Base-by-base conservation (phyloP, 1,140 invertebrate species). In the Bactericera cockerelli region DNA sequence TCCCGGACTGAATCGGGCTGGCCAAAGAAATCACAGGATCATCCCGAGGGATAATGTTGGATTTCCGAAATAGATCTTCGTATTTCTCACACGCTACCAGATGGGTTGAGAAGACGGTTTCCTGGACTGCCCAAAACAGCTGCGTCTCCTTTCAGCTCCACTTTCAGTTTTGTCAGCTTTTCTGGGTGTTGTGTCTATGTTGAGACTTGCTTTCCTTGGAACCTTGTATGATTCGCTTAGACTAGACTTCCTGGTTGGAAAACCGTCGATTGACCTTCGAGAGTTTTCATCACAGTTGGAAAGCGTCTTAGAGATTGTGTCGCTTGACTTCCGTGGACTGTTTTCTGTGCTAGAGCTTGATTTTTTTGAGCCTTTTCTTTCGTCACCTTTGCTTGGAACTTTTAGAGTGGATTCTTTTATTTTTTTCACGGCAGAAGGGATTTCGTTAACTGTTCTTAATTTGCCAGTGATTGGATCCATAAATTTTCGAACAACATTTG, bases 401-500 rank as follows among this genome's bases (percentile, higher is more conserved):
- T 49, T 49, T 22, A 49, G 22, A 49, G 4, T 10, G 8, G 42
- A 10, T 49, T 49, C 42, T 22, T 49, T 49, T 10, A 49, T 49
- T 49, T 49, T 49, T 49, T 49, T 49, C 3, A 49, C 22, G 3
- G 42, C 42, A 49, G 4, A 6, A 6, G 42, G 42, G 8, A 49
- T 4, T 49, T 49, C 42, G 3, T 49, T 16, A 49, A 49, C 42
- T 19, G 42, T 49, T 49, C 42, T 49, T n/a, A 49, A n/a, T 49
- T 49, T 49, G n/a, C 42, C 42, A 49, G 42, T 49, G 22, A 49
- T 49, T 19, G 42, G 42, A n/a, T 49, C 42, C 22, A 49, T 49
- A n/a, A 49, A 49, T 49, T 49, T 49, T 49, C 42, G n/a, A 19
- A 49, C 42, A 19, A 49, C 22, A 49, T 49, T 49, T 8, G 42